Evolutionary conservation across 2,113 vertebrate species (phyloP).

Genomic region (Ibidorhyncha struthersii): DNA sequence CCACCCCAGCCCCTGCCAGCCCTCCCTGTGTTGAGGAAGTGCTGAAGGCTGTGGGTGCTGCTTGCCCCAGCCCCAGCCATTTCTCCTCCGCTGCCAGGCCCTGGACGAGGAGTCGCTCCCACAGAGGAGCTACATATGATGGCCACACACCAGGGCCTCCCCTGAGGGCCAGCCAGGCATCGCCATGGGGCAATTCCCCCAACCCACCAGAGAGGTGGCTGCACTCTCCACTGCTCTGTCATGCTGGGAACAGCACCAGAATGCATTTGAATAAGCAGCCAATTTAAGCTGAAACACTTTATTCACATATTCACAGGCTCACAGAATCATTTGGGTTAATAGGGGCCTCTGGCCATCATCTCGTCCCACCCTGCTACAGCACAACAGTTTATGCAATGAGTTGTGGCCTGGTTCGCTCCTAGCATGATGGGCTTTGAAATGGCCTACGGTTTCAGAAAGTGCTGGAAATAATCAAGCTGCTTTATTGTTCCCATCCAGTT

Average conservation of each 20-base stretch:
- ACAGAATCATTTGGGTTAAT: neutral
- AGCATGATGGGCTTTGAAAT: neutral
- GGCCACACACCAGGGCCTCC: no score
- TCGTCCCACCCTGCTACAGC: neutral
- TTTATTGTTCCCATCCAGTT: neutral
- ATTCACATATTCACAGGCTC: neutral
- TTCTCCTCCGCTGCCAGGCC: neutral
- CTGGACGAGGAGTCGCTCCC: neutral
- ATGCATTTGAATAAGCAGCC: neutral
- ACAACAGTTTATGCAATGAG: neutral
- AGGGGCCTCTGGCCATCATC: neutral
- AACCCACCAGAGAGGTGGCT: rapidly evolving
- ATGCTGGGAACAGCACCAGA: neutral
- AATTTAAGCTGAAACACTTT: neutral
- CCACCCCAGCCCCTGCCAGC: neutral
- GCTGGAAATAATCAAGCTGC: neutral
- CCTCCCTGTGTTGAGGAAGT: neutral
- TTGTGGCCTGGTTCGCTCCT: neutral
- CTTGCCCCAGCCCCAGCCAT: neutral
- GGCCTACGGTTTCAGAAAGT: neutral
- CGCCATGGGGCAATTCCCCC: neutral
- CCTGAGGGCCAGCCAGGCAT: neutral
- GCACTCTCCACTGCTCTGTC: neutral
- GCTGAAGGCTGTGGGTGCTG: rapidly evolving
- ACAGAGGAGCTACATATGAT: rapidly evolving